Conservation (phyloP, 2,797 vertebrate species). For the Centropyge bicolor region DNA sequence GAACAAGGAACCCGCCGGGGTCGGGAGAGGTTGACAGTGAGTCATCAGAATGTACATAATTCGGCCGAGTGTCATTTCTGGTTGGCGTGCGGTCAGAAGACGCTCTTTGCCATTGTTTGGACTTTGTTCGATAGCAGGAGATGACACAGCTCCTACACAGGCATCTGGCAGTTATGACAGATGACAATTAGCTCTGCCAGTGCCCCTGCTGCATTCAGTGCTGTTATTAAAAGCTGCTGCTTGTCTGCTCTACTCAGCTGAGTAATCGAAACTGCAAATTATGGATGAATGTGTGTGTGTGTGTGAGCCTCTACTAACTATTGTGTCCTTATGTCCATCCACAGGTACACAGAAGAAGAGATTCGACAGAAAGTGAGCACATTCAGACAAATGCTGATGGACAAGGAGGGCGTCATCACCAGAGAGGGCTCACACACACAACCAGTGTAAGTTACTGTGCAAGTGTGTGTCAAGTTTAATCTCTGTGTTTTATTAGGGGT, state of each 20-base stretch:
- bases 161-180: slow-evolving; percentile 42
- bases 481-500: not conserved
- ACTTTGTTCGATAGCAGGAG: slow-evolving; percentile 23
- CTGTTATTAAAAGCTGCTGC: slow-evolving; percentile 25
- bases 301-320: slow-evolving; percentile 15
- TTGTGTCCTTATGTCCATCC: slow-evolving; percentile 32
- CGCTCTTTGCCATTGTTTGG: slow-evolving; percentile 31
- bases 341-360: slow-evolving; percentile 96
- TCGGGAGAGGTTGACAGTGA: slow-evolving; percentile 33
- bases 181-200: slow-evolving; percentile 21
- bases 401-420: slow-evolving; percentile 97
- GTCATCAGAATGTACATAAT: slow-evolving; percentile 53
- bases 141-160: slow-evolving; percentile 9
- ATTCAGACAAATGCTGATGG: slow-evolving; percentile 99
- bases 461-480: not conserved
- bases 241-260: not conserved
- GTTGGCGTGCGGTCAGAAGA: slow-evolving; percentile 12
- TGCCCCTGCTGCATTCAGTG: not conserved
- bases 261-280: slow-evolving; percentile 12
- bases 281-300: not conserved
- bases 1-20: slow-evolving; percentile 15
- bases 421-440: slow-evolving; percentile 92
- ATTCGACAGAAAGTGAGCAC: slow-evolving; percentile 97
- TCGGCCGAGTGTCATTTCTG: slow-evolving; percentile 26
- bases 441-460: slow-evolving; percentile 88